Evolutionary conservation across 2,797 vertebrate species (phyloP).

Genomic region (Acanthiza pusilla): DNA sequence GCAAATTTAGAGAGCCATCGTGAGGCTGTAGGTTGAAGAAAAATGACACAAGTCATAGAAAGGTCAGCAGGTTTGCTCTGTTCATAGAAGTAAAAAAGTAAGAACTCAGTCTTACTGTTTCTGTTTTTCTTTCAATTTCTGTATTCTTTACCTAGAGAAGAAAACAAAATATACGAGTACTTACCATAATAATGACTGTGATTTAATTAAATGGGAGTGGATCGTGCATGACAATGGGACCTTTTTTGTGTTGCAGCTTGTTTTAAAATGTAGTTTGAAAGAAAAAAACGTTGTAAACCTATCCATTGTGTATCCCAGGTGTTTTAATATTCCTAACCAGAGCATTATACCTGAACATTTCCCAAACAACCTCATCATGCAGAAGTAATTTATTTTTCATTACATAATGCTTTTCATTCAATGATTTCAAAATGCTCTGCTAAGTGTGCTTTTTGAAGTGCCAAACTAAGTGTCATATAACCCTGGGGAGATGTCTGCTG

Average conservation of each 20-base stretch:
- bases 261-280: background rate
- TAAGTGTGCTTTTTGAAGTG: constrained; percentile 34
- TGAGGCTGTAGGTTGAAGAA: background rate
- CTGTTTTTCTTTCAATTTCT: background rate
- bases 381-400: constrained; percentile 38
- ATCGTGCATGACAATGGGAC: background rate
- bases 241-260: background rate
- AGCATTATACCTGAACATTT: background rate
- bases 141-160: background rate
- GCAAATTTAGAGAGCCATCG: background rate
- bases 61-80: background rate
- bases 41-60: background rate
- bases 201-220: background rate
- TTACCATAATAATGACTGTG: background rate
- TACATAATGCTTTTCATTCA: constrained; percentile 38
- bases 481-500: constrained; percentile 6
- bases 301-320: background rate
- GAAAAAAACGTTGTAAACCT: background rate
- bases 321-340: background rate
- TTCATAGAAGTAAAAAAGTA: background rate
- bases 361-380: constrained; percentile 24
- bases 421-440: constrained; percentile 9
- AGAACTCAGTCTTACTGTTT: background rate
- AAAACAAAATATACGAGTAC: background rate
- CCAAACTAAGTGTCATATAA: constrained; percentile 1